Base-by-base conservation (phyloP, 1,140 invertebrate species). In the Dysdera silvatica region DNA sequence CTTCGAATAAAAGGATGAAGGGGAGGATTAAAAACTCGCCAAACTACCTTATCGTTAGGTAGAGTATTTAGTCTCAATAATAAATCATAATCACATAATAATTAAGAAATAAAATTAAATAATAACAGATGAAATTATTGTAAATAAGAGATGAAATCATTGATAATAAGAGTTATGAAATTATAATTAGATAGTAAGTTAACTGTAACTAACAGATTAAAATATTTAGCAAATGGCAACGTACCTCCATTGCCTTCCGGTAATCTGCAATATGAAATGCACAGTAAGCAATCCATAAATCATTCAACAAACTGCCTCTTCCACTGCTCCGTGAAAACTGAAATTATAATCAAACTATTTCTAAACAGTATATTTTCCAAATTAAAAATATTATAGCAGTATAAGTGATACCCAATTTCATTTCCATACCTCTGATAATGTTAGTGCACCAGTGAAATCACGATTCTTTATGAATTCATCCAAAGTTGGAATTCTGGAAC, bases 201-300 rank as follows among this genome's bases (percentile, higher is more conserved):
- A 6, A 14, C n/a, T 28, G 18, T 28, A 49, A 8, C 12, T 28
- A 49, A 26, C 14, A 5, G 29, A 49, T 8, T 28, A 6, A 28
- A 66, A 60, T 61, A 6, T 24, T 49, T 24, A 8, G 18, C 7
- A 6, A 14, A 64, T 35, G 16, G 64, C 67, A 16, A 69, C 79
- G 73, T 88, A 95, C 81, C 26, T 85, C 81, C n/a, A 91, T 78
- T 0, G 95, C 87, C 72, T 84, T 83, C 70, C 87, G 87, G 76
- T 95, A 97, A 73, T 98, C 91, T 1, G 91, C 94, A 35, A 95
- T 78, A 77, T 98, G 95, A 78, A 97, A 98, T 57, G 86, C 84
- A 77, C 93, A 96, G 74, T 93, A 98, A 3, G 87, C 93, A 60
- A 90, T 84, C 93, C 95, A 98, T 61, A 88, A 75, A 66, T 89